Evolutionary conservation across 2,113 vertebrate genomes (phyloP).

Genomic region (Thamnophis sirtalis): DNA sequence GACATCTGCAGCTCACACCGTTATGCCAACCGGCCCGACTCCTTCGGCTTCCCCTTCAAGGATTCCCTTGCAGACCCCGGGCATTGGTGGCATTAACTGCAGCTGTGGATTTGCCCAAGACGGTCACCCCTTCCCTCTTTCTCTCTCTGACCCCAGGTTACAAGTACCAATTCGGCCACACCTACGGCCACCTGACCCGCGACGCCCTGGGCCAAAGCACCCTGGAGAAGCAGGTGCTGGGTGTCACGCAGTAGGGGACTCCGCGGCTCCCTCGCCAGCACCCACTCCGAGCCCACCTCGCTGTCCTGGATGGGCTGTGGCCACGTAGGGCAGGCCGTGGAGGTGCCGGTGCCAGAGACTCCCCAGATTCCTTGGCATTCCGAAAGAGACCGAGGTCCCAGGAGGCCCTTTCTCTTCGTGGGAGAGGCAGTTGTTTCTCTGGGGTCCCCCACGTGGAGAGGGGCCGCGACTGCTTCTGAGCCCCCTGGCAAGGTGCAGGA

Average conservation of each 20-base stretch:
- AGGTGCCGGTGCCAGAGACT: background rate
- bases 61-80: background rate
- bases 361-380: background rate
- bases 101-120: background rate
- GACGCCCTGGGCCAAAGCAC: constrained; percentile 61
- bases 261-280: background rate
- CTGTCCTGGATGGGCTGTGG: too few relatives aligned
- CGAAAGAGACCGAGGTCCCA: too few relatives aligned
- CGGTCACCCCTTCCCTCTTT: too few relatives aligned
- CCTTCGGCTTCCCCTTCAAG: background rate
- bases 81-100: background rate
- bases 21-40: background rate
- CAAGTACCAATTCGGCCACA: constrained; percentile 72
- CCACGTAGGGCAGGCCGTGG: background rate
- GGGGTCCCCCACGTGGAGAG: too few relatives aligned
- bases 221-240: constrained; percentile 47
- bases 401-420: background rate
- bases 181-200: constrained; percentile 70
- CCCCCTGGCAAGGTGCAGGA: background rate
- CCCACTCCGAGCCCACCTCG: accelerated
- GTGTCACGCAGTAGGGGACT: background rate
- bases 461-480: too few relatives aligned
- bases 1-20: background rate
- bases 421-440: background rate
- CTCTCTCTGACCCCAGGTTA: constrained; percentile 52